Evolutionary conservation across 2,888 invertebrate species (phyloP), one percentile per base, ranked within the genome.

Genomic region (Lasioglossum morio): DNA sequence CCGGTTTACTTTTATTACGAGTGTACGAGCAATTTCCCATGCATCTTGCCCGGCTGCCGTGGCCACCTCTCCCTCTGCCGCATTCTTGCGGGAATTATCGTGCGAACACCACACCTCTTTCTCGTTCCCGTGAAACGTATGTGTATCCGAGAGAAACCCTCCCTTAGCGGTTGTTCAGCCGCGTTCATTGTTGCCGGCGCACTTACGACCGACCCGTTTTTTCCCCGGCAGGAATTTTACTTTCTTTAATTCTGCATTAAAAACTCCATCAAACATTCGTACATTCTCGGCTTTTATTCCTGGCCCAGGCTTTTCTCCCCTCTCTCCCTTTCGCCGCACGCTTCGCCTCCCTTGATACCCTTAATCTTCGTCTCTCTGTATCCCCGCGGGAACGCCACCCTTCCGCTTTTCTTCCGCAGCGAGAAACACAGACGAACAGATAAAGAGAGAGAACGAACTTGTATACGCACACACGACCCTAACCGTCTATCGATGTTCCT

Each of bases 41-140:
- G 72, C 80, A 40, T 77, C 82, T 76, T 74, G 27, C 3, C 43
- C 69, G 34, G 48, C 70, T 60, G 66, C 48, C 34, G 34, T 7
- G 19, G 16, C 66, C 34, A 8, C 19, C 27, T 27, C 27, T 14
- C 60, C 27, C n/a, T 5, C 23, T 69, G 30, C 46, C 46, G 72
- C 77, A 79, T 82, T 72, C 87, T 87, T 53, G 8, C 16, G 87
- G 87, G 83, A 87, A 87, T 87, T 87, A 87, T 79, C 87, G 87
- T 37, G 87, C 82, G 77, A 86, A 69, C 73, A 78, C 77, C 86
- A 60, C 82, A 80, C 87, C 87, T 83, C 75, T 85, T 87, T 87
- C 83, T 75, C 57, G 77, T 77, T 83, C 72, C 72, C 76, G 80
- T 37, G 80, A 72, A 87, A 86, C 34, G 80, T 76, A 78, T 69